These are phyloP conservation scores for Siderastrea siderea DNA, from an alignment of 92 coral and sea anemone species.

Conservation along the genomic window DNA sequence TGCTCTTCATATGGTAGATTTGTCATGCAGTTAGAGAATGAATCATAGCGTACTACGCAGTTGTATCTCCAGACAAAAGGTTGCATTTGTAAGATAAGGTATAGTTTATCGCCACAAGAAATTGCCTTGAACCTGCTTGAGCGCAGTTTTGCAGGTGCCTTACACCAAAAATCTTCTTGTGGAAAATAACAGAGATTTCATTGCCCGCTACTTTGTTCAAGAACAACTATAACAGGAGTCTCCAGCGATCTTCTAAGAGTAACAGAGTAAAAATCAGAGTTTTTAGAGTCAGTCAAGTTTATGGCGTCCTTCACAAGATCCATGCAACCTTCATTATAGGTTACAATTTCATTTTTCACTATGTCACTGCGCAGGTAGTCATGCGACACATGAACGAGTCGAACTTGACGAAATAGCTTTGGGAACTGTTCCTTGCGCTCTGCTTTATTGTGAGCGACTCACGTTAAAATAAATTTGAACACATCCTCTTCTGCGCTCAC, in stretches of 20 bases:
- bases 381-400: background rate
- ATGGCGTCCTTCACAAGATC: background rate
- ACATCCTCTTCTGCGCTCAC: background rate
- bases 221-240: background rate
- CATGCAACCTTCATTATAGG: background rate
- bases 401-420: background rate
- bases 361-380: background rate
- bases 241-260: background rate
- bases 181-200: slow-evolving; percentile 7
- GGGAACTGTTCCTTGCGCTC: background rate
- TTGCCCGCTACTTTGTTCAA: background rate
- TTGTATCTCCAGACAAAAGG: background rate
- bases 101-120: background rate
- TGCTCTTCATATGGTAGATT: background rate
- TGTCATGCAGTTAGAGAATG: background rate
- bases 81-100: background rate
- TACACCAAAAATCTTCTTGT: background rate
- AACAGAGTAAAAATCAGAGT: no score
- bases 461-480: background rate
- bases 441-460: background rate
- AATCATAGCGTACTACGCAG: background rate
- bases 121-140: background rate
- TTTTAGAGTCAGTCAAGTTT: background rate
- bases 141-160: background rate
- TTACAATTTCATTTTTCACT: background rate